Evolutionary conservation across 2,113 vertebrate genomes (phyloP), one percentile per base, ranked within the genome.

Genomic region (Corydoras sp.): DNA sequence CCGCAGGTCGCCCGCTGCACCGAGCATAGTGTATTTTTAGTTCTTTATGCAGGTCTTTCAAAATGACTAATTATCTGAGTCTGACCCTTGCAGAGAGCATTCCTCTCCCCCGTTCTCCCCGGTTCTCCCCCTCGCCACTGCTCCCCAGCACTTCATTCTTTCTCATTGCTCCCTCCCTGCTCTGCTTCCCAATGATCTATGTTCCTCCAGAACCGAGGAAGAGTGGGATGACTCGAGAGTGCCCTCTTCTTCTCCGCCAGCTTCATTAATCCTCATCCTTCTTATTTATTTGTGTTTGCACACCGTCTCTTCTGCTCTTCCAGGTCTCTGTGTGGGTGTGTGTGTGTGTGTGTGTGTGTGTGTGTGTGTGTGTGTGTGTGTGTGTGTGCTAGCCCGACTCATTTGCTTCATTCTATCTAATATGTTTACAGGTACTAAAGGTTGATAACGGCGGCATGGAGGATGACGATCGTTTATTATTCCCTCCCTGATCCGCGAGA

Each of bases 41-140:
- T 74, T 11, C 9, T 77, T 54, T 63, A 68, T 76, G 76, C 83
- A 61, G 71, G 67, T 65, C 73, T 80, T 77, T 86, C 83, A 65
- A 83, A 81, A 84, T 87, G 82, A 88, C 73, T 84, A 86, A 86
- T 88, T 87, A 83, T 82, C 65, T 66, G 80, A 69, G 65, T 64
- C 62, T 79, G 82, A 82, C 84, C 78, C 82, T 82, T 77, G 72
- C 83, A 83, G 75, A 80, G 78, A 77, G 75, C 73, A 74, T 70
- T 67, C 54, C 75, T 62, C 70, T 59, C 70, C 65, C 54, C 15
- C 30, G 53, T 29, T 10, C 24, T 9, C 53, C 32, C 60, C 63
- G 35, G 56, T 76, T 24, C 18, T 24, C 18, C 65, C 68, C 18
- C 59, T 55, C n/a, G 49, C 61, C 35, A 63, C 2, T 4, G 12